phyloP scores from a whole-genome alignment of 2,797 vertebrate species.

The Acrocephalus scirpaceus region DNA sequence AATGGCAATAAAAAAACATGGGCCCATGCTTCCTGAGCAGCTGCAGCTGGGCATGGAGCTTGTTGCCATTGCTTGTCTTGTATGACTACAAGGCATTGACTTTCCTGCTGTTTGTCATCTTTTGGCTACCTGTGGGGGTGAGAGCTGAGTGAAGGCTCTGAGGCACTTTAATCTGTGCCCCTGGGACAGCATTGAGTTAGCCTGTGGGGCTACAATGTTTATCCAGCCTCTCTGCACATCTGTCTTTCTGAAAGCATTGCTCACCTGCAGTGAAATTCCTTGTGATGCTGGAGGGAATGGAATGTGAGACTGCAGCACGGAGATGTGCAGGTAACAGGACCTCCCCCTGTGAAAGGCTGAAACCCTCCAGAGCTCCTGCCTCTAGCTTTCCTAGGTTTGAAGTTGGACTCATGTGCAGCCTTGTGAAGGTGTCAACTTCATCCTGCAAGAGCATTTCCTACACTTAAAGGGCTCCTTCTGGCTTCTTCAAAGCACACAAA shows the following conservation, averaged over 20 bases:
- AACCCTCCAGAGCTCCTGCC: neutral
- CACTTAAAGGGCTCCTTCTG: neutral
- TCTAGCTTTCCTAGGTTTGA: neutral
- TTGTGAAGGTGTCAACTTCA: neutral
- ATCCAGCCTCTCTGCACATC: neutral
- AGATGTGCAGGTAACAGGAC: neutral
- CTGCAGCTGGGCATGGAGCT: neutral
- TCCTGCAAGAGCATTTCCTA: neutral
- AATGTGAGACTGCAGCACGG: neutral
- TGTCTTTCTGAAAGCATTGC: neutral
- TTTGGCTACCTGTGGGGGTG: neutral
- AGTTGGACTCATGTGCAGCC: fast-evolving
- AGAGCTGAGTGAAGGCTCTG: neutral
- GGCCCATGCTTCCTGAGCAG: neutral
- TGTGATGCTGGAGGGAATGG: neutral
- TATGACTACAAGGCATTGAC: neutral
- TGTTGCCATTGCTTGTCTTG: neutral
- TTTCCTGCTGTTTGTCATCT: neutral
- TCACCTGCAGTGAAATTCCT: neutral
- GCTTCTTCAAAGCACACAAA: neutral
- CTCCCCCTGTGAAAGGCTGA: neutral
- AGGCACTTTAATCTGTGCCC: neutral
- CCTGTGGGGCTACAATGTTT: neutral
- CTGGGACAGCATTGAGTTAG: neutral
- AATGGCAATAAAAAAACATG: neutral